A percentile compares a stretch with the other conserved stretches of the same genome.
Evolutionary conservation across 2,113 vertebrate genomes (phyloP).

Genomic region (Prionailurus bengalensis): DNA sequence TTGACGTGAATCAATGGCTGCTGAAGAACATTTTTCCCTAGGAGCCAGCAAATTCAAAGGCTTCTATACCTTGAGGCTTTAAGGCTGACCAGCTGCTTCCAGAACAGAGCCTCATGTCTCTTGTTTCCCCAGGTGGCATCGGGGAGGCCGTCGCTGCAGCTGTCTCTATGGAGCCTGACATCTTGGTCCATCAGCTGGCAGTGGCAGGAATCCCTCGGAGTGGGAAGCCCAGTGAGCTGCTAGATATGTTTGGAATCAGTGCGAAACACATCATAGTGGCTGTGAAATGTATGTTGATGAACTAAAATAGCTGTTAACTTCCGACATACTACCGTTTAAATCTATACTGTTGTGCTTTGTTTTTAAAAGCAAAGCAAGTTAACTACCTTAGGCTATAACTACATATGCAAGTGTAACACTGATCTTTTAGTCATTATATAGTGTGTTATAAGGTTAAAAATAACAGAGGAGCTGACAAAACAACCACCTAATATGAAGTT

Average conservation of each 20-base stretch:
- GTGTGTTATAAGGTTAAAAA: neutral
- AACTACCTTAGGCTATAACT: neutral
- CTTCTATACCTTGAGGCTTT: neutral
- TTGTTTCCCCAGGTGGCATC: constrained; percentile 90
- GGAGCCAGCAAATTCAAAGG: neutral
- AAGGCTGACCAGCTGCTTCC: neutral
- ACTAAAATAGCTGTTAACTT: constrained; percentile 74
- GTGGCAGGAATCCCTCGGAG: constrained; percentile 89
- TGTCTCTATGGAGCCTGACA: constrained; percentile 89
- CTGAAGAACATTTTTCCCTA: neutral
- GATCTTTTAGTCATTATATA: neutral
- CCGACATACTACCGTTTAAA: neutral
- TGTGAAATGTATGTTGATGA: constrained; percentile 89
- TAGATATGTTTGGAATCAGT: constrained; percentile 91
- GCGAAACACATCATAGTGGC: constrained; percentile 89
- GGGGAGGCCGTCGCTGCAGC: constrained; percentile 92
- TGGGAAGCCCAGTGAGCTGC: constrained; percentile 88
- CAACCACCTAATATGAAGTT: neutral
- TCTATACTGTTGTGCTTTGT: neutral
- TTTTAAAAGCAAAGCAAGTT: constrained; percentile 29
- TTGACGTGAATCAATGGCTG: neutral
- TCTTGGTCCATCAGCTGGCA: constrained; percentile 90
- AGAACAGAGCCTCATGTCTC: neutral
- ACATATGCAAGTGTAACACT: neutral
- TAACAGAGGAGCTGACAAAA: neutral